Conservation (phyloP, 2,888 invertebrate species). For the Unio pictorum region DNA sequence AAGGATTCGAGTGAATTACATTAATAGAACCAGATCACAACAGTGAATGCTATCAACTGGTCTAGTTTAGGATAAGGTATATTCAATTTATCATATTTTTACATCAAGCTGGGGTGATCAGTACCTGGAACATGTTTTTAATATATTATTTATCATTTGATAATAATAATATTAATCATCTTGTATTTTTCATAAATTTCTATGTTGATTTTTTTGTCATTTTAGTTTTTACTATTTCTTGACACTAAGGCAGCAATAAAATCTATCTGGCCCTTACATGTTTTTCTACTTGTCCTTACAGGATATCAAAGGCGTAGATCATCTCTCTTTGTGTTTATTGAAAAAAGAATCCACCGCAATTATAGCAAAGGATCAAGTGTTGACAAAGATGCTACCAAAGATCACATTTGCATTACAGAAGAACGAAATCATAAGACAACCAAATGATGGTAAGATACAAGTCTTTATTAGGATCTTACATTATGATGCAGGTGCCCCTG, state of each 20-base stretch:
- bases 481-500: neutral
- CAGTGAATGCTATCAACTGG: too few relatives aligned
- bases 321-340: constrained; percentile 61
- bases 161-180: too few relatives aligned
- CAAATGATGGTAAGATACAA: constrained; percentile 39
- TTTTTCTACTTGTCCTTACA: constrained; percentile 14
- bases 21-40: too few relatives aligned
- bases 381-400: constrained; percentile 45
- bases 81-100: too few relatives aligned
- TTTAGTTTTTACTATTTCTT: neutral
- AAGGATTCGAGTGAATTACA: too few relatives aligned
- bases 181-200: too few relatives aligned
- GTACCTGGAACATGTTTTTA: too few relatives aligned
- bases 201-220: too few relatives aligned
- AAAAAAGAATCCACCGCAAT: constrained; percentile 50
- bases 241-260: neutral
- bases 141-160: too few relatives aligned
- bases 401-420: constrained; percentile 57
- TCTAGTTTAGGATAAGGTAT: too few relatives aligned
- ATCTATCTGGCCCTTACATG: neutral
- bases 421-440: constrained; percentile 41
- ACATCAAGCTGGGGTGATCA: too few relatives aligned
- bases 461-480: neutral
- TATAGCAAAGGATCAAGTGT: constrained; percentile 42
- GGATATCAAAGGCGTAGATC: constrained; percentile 46